Conservation (phyloP, 2,797 vertebrate species). For the Steatocranus sp. region DNA sequence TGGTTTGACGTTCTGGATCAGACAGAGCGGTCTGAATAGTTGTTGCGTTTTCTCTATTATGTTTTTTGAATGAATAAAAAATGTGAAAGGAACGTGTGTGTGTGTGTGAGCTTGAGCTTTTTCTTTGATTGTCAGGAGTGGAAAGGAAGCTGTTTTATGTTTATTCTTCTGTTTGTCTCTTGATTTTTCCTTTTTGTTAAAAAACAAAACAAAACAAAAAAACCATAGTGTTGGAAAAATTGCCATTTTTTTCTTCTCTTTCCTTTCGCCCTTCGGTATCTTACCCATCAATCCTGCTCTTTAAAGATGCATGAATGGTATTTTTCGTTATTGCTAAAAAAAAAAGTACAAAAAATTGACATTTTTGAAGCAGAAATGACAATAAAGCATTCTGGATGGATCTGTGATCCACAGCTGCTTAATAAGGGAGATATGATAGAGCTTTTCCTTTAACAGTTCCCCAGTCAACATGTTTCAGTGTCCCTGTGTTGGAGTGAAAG, state of each 20-base stretch:
- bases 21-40: background rate
- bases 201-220: background rate
- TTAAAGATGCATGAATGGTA: background rate
- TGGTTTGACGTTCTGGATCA: background rate
- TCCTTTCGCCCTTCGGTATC: rapidly evolving
- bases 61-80: background rate
- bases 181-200: background rate
- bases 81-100: background rate
- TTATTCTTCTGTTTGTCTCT: background rate
- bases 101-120: background rate
- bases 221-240: background rate
- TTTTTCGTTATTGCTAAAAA: background rate
- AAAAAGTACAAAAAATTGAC: background rate
- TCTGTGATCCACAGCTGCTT: background rate
- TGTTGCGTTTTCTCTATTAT: background rate
- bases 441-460: background rate
- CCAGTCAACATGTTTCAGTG: background rate
- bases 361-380: background rate
- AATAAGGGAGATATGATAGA: background rate
- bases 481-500: background rate
- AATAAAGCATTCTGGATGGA: background rate
- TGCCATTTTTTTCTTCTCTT: background rate
- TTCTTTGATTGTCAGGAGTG: background rate
- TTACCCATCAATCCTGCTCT: background rate
- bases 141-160: background rate